A percentile compares a stretch with the other conserved stretches of the same genome.
Evolutionary conservation across 2,113 vertebrate genomes (phyloP).

Genomic region (Pampusana beccarii): DNA sequence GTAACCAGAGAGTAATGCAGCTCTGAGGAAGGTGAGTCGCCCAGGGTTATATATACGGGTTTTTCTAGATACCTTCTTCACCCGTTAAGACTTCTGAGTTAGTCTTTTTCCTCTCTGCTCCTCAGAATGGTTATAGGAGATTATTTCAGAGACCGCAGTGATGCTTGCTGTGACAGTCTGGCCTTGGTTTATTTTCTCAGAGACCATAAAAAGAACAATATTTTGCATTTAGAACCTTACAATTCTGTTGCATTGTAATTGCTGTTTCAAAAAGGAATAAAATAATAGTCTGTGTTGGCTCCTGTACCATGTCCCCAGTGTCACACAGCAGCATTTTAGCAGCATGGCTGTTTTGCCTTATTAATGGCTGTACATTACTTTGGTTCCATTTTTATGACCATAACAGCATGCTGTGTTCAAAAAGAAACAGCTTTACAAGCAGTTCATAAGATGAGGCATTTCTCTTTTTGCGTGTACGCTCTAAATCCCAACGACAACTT

Average conservation of each 20-base stretch:
- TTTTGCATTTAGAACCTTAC: neutral
- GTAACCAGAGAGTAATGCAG: neutral
- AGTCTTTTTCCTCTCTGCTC: neutral
- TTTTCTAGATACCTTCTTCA: neutral
- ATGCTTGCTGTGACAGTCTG: neutral
- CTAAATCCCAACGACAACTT: neutral
- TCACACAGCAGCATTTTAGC: neutral
- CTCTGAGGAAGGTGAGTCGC: neutral
- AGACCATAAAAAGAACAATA: neutral
- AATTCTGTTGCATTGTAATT: neutral
- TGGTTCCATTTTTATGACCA: neutral
- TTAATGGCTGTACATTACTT: neutral
- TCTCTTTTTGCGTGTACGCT: neutral
- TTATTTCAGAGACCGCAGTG: neutral
- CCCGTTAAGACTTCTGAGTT: neutral
- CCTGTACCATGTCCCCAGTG: neutral
- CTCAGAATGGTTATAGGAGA: neutral
- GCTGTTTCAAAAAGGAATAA: neutral
- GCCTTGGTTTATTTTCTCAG: neutral
- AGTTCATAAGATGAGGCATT: neutral
- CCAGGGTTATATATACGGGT: neutral
- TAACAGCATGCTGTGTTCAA: neutral
- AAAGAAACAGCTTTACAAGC: slow-evolving; percentile 3
- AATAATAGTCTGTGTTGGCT: neutral
- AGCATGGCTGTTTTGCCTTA: neutral